Evolutionary conservation across 1,140 invertebrate genomes (phyloP).

Genomic region (Drosophila azteca): DNA sequence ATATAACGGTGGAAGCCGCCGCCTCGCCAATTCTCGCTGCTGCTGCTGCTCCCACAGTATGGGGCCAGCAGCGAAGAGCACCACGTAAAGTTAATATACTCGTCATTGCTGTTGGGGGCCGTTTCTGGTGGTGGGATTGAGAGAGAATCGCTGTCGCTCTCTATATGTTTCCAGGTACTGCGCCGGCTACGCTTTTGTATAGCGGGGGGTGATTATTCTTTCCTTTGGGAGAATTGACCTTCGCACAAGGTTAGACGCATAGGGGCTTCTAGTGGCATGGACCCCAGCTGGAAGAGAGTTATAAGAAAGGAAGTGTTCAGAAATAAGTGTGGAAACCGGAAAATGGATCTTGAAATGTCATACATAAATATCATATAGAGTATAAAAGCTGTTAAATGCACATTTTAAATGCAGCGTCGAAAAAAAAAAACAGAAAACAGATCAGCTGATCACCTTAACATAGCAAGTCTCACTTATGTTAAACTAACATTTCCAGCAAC

Average conservation of each 20-base stretch:
- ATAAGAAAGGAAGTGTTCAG: too few relatives aligned
- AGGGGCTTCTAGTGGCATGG: constrained; percentile 28
- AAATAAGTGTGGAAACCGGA: neutral
- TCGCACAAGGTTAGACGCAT: constrained; percentile 69
- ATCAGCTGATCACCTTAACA: too few relatives aligned
- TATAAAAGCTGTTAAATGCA: neutral
- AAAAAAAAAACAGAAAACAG: neutral
- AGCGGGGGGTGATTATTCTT: constrained; percentile 21
- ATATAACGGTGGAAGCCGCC: constrained; percentile 9
- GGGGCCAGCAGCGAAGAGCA: constrained; percentile 6
- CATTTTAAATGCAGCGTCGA: neutral
- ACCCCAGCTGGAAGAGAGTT: constrained; percentile 16
- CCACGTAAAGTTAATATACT: constrained; percentile 12
- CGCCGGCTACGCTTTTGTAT: constrained; percentile 16
- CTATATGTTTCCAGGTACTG: constrained; percentile 29
- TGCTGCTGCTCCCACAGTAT: constrained; percentile 4
- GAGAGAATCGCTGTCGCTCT: constrained; percentile 6
- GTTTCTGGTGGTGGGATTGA: neutral
- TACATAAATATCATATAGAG: neutral
- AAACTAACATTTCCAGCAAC: neutral
- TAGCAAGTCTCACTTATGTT: neutral
- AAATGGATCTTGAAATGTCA: neutral
- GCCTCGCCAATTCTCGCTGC: constrained; percentile 10
- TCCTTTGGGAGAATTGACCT: constrained; percentile 61
- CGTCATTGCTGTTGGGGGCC: constrained; percentile 18